Evolutionary conservation across 2,888 invertebrate species (phyloP), one percentile per base, ranked within the genome.

Genomic region (Agonopterix heracliana): DNA sequence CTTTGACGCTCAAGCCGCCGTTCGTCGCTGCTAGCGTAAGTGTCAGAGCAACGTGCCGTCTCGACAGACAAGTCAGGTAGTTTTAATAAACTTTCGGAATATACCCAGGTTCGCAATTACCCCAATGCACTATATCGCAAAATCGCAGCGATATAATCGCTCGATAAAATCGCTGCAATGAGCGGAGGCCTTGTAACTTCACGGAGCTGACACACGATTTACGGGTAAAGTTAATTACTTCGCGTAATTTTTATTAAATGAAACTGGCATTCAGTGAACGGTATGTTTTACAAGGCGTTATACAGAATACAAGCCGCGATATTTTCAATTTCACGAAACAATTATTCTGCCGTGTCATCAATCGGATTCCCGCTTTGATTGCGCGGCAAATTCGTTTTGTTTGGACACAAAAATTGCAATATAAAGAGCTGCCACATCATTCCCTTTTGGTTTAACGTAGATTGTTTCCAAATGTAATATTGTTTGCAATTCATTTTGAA

Each of bases 351-450:
- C 83, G 81, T 86, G 85, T 87, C 88, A 86, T 87, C 87, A 88
- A 86, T 88, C 84, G 86, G 87, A 86, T 83, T 80, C 84, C 80
- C 80, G 85, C 83, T 88, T 87, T 88, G 88, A 88, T 88, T 88
- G 88, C 86, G 83, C 82, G 81, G 85, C 85, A 86, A 88, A 88
- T 86, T 88, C 82, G 85, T 86, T 88, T 88, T 88, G 87, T 88
- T 88, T 88, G 84, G 78, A 84, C 81, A 84, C 86, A 88, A 87
- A 88, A 88, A 86, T 87, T 88, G 88, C 87, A 87, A 87, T 87
- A 85, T 86, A 88, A 86, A 88, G 86, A 86, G 86, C 83, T 81
- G 84, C 86, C 88, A 87, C 88, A 87, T 87, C 88, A 88, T 88
- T 86, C 87, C 86, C 83, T 81, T 87, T 85, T 74, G 81, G 86